phyloP scores from a whole-genome alignment of 92 coral and sea anemone species.

The Heliopora coerulea region DNA sequence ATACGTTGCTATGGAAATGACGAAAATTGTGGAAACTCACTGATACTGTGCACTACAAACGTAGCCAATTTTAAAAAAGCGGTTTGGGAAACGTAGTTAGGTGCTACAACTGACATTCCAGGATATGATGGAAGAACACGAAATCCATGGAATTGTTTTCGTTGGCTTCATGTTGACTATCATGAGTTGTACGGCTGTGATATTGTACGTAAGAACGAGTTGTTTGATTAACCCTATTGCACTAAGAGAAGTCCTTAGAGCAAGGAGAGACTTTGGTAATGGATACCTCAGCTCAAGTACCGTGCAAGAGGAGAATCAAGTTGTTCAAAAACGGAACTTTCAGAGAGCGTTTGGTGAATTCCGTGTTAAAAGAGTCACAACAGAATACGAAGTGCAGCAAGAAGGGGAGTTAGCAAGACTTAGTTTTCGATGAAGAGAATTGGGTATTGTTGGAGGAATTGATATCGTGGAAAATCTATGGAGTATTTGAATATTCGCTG shows the following conservation, averaged over 20 bases:
- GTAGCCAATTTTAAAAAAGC: neutral
- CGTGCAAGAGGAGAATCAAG: neutral
- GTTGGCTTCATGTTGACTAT: slow-evolving; percentile 36
- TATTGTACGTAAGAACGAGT: slow-evolving; percentile 21
- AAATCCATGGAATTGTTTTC: slow-evolving; percentile 20
- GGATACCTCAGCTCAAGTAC: neutral
- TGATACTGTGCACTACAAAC: neutral
- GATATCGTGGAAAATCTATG: neutral
- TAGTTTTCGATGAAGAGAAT: too few species aligned
- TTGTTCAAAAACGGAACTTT: neutral
- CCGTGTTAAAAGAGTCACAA: slow-evolving; percentile 12
- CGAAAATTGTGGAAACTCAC: neutral
- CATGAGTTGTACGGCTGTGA: slow-evolving; percentile 22
- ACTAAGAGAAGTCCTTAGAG: slow-evolving; percentile 22
- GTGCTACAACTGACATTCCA: neutral
- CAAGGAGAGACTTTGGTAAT: slow-evolving; percentile 16
- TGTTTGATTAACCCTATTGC: slow-evolving; percentile 5
- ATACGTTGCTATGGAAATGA: neutral
- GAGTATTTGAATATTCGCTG: neutral
- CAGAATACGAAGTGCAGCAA: slow-evolving; percentile 24
- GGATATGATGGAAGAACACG: neutral
- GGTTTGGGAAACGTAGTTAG: neutral
- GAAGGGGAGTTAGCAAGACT: neutral
- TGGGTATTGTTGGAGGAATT: too few species aligned
- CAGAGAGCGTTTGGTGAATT: neutral